Evolutionary conservation across 2,888 invertebrate genomes (phyloP), one percentile per base, ranked within the genome.

Genomic region (Auanema freiburgensis): DNA sequence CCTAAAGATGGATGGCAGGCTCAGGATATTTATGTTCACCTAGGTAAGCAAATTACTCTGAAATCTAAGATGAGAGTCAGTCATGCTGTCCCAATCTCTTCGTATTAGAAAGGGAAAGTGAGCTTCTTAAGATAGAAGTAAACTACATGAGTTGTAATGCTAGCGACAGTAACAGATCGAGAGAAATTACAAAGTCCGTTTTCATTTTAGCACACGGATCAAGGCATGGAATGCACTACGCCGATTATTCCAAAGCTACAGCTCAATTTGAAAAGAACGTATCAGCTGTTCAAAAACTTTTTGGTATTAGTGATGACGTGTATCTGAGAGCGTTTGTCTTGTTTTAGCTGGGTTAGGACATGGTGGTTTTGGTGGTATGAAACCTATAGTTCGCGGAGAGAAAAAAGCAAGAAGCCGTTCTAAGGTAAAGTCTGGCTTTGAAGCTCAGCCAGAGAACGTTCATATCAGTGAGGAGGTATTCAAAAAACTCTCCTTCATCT

Each of bases 391-490:
- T 33, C n/a, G 23, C 14, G 24, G 10, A 56, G 46, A 16, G 44
- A 10, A 23, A 10, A 33, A 23, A 24, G 60, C 40, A 8, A 41
- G 46, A 16, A 16, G 33, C 16, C 57, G 58, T 23, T 57, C 57
- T 2, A 58, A 58, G 2, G 63, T 63, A 5, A 68, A 67, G 51
- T 69, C 67, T 55, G 70, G 70, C 18, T 74, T 69, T 44, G 74
- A 74, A 53, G 74, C 74, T n/a, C 74, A 74, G 51, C 72, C 74
- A 14, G 74, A 74, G 49, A 68, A 71, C 57, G 70, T 67, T 42
- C 68, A 70, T 55, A 66, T 71, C 43, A 69, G 69, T 43, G 74
- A 74, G 51, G 74, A 74, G 63, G 59, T 59, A n/a, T 52, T 12
- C 10, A 5, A 46, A 23, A n/a, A n/a, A n/a, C n/a, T n/a, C n/a